A percentile compares a stretch with the other conserved stretches of the same genome.
phyloP scores from a whole-genome alignment of 2,797 vertebrate genomes.

The Chaenodraco wilsoni region DNA sequence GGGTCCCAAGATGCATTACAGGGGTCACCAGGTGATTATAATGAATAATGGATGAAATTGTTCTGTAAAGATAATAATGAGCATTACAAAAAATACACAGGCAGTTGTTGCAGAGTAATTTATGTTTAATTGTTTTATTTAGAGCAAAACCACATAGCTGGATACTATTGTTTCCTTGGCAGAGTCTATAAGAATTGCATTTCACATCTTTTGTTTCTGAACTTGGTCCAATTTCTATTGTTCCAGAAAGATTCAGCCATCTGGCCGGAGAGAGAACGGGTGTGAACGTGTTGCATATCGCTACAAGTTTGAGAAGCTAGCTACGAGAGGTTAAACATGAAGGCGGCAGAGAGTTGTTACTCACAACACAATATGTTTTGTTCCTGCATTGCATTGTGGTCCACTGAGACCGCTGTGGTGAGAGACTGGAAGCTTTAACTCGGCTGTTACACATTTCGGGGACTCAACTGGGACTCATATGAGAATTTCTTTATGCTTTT shows the following conservation, averaged over 20 bases:
- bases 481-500: neutral
- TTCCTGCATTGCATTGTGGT: conserved; percentile 16
- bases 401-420: conserved; percentile 11
- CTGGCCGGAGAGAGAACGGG: conserved; percentile 1
- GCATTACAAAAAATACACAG: too few relatives aligned
- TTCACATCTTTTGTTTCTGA: neutral
- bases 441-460: conserved; percentile 19
- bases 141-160: too few relatives aligned
- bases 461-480: neutral
- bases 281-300: neutral
- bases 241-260: neutral
- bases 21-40: too few relatives aligned
- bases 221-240: neutral
- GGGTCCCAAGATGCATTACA: too few relatives aligned
- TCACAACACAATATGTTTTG: conserved; percentile 20
- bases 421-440: conserved; percentile 29
- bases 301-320: neutral
- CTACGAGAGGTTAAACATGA: conserved; percentile 11
- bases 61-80: too few relatives aligned
- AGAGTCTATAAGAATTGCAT: neutral
- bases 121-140: too few relatives aligned
- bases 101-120: too few relatives aligned
- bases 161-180: too few relatives aligned
- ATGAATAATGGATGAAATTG: too few relatives aligned
- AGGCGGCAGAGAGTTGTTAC: conserved; percentile 9